Evolutionary conservation across 2,113 vertebrate genomes (phyloP), one percentile per base, ranked within the genome.

Genomic region (Octodon degus): DNA sequence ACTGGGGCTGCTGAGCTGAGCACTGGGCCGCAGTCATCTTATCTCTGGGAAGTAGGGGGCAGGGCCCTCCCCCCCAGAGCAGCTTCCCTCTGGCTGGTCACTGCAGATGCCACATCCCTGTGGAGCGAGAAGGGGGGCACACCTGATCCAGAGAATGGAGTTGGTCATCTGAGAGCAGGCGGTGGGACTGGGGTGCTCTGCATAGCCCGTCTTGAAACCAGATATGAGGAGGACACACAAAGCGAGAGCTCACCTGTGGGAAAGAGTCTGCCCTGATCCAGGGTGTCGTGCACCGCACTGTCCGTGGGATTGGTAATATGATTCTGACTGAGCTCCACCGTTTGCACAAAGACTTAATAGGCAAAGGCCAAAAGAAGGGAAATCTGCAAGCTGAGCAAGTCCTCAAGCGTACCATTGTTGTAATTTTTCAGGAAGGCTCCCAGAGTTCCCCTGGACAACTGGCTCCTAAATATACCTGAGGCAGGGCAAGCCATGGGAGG

Each of bases 181-280:
- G 96, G 65, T 97, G 97, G 98, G 99, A 98, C 97, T 97, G 97
- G 98, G 98, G 98, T 98, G 97, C 98, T 94, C 98, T 96, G 98
- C 98, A 98, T 98, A 98, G 98, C 97, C 74, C 98, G 98, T 98
- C 98, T 98, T 81, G 98, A 98, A 99, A 99, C 98, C 96, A 98
- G 99, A 99, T 96, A 98, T 98, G 90, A 76, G 96, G 93, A 98
- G 95, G 98, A 97, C 98, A 98, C 93, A 98, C 98, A 98, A 98
- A 99, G 98, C 98, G 97, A 98, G 98, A 98, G 98, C 98, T 98
- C 98, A 98, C 98, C 99, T 98, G 99, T 99, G 99, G 99, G 98
- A 99, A 99, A 99, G 98, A 97, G 97, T 96, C 97, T 86, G 96
- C 98, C 97, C 97, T 97, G 98, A 98, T 98, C 98, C 97, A 96